Base-by-base conservation (phyloP, 2,888 invertebrate genomes). In the Alcis repandata region DNA sequence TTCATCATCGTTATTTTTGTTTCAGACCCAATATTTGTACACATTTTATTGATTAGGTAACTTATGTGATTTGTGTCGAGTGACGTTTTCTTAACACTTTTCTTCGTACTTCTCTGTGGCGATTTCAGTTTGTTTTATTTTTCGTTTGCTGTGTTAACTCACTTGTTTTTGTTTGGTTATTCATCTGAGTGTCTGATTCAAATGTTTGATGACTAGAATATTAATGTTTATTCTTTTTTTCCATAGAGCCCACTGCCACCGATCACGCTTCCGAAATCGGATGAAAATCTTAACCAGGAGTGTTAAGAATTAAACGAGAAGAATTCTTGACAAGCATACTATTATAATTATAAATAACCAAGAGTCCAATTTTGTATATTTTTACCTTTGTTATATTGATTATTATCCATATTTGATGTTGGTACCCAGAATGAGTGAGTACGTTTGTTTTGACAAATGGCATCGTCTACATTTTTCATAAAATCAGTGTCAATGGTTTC, bases 201-300 rank as follows among this genome's bases (percentile, higher is more conserved):
- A 72, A 36, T 72, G 59, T 71, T 54, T 73, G 27, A 20, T 22
- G 3, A 46, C 64, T 41, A 19, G 22, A 67, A 63, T 59, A n/a
- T 41, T 65, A 65, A 61, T 40, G 1, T 19, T 19, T 20, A 33
- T 57, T 13, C 22, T 80, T 76, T 83, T 80, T 87, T 88, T 88
- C 88, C 90, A 75, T 77, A 96, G 96, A 96, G 95, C 92, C 96
- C 96, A 81, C 91, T 95, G 85, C 96, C 96, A 84, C 94, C 93
- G 78, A 87, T 88, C 79, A 88, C 89, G 85, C 91, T 91, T 82
- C 95, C 95, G 84, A 95, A 95, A 80, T 94, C 96, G 78, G 96
- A 96, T 86, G 96, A 96, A 87, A 96, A 96, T 93, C 94, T 96
- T 91, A 96, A 96, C 91, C 95, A 95, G 83, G 94, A 95, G 84